phyloP scores from a whole-genome alignment of 2,113 vertebrate genomes.

The Anoura caudifer region DNA sequence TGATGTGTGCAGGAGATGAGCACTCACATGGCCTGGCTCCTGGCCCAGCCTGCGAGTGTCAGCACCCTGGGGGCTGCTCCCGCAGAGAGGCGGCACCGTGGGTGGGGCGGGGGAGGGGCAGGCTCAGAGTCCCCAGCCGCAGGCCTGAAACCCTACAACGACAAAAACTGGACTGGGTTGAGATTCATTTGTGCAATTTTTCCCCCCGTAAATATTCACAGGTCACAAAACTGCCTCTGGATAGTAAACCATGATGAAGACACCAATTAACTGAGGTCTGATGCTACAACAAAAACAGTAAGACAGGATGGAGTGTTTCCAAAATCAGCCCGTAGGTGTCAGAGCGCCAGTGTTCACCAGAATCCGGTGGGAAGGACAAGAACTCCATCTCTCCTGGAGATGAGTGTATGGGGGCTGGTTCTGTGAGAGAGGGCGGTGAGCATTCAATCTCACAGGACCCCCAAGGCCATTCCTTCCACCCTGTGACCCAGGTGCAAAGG shows the following conservation, averaged over 20 bases:
- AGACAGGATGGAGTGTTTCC: slow-evolving; percentile 41
- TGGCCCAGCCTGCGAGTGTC: background rate
- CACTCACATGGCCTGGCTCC: background rate
- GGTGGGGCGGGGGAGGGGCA: rapidly evolving
- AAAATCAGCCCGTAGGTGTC: slow-evolving; percentile 13
- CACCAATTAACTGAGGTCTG: slow-evolving; percentile 57
- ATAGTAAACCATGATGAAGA: slow-evolving; percentile 50
- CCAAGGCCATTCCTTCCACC: background rate
- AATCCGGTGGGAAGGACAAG: background rate
- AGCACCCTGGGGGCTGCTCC: no score
- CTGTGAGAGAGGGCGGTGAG: background rate
- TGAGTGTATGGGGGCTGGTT: background rate
- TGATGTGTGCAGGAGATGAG: rapidly evolving
- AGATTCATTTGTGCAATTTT: slow-evolving; percentile 23
- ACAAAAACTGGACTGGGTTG: background rate
- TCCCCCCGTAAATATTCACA: slow-evolving; percentile 44
- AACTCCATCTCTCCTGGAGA: background rate
- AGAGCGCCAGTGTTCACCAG: background rate
- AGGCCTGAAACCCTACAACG: background rate
- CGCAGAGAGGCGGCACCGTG: background rate
- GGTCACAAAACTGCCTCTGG: slow-evolving; percentile 59
- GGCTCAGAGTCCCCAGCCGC: background rate
- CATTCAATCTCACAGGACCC: background rate
- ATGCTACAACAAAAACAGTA: slow-evolving; percentile 45
- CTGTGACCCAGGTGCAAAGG: background rate